Percentiles rank a stretch among this genome's conserved stretches.
Evolutionary conservation across 1,140 invertebrate genomes (phyloP).

Genomic region (Aporrectodea caliginosa): DNA sequence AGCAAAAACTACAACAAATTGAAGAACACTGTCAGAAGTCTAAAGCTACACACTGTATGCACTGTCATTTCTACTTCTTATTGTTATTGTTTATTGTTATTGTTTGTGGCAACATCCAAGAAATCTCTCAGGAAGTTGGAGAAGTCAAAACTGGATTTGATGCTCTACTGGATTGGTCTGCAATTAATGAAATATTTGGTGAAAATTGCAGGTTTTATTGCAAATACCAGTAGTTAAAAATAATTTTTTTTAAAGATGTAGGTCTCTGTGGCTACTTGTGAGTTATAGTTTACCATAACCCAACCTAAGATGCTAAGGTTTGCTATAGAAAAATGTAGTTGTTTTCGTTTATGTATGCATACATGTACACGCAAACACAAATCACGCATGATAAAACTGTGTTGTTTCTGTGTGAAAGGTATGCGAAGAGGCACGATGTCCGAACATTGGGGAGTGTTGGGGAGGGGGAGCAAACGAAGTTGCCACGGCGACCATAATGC

Average conservation of each 20-base stretch:
- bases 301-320: neutral
- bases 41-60: slow-evolving; percentile 92
- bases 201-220: too few species aligned
- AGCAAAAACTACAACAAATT: slow-evolving; percentile 79
- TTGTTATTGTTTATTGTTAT: too few species aligned
- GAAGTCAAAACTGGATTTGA: too few species aligned
- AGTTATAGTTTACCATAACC: neutral
- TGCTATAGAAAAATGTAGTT: neutral
- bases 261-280: neutral
- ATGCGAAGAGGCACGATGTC: slow-evolving; percentile 97
- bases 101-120: too few species aligned
- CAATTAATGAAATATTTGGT: too few species aligned
- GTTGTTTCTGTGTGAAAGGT: slow-evolving; percentile 57
- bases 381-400: neutral
- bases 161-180: too few species aligned
- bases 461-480: slow-evolving; percentile 65
- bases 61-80: too few species aligned
- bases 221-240: neutral
- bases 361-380: neutral
- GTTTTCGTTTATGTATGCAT: neutral
- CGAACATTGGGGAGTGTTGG: slow-evolving; percentile 99
- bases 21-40: slow-evolving; percentile 77
- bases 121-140: too few species aligned
- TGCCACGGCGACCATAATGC: slow-evolving; percentile 65
- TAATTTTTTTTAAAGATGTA: neutral